Base-by-base conservation (phyloP, 2,113 vertebrate genomes). In the Dinomys branickii region DNA sequence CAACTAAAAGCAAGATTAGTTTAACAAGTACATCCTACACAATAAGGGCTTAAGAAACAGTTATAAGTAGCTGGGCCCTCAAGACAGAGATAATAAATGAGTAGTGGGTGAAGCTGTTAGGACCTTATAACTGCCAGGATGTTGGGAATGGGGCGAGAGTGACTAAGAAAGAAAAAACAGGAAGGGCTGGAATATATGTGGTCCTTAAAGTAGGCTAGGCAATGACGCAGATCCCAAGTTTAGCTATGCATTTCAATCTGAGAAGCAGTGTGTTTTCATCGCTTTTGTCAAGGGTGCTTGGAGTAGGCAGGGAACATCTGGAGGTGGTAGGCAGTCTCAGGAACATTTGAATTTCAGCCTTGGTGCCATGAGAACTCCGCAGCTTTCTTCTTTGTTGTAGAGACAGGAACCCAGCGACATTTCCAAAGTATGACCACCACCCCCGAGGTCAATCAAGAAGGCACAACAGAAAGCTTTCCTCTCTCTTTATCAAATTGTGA, bases 401-500 rank as follows among this genome's bases (percentile, higher is more conserved):
- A 20, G 13, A 16, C 89, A 22, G 50, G 56, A 78, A 83, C 50
- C 65, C 35, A 16, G 38, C 59, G 67, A 13, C 33, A 80, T 94
- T 92, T 91, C 78, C n/a, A 85, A 30, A 78, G 30, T 67, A 38
- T 9, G 35, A 58, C 30, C 22, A 52, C 41, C 20, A 52, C 35
- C 16, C 24, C 33, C 30, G 33, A 35, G 44, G 47, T 67, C 41
- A 13, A 28, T 93, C n/a, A 85, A 63, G 52, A 75, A 44, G 56
- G 58, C 52, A 67, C 41, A 38, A 52, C 20, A 85, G 73, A 81
- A 50, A 93, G 8, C 17, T 90, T 89, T 86, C 44, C 65, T 38
- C 12, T 94, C 58, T 58, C n/a, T 84, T 89, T 90, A 95, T 73
- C 52, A 47, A 33, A 77, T 63, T 69, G 50, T 97, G 19, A 93